Percentiles rank a stretch among this genome's conserved stretches.
These are phyloP conservation scores for Anas flavirostris DNA, from an alignment of 2,797 vertebrate genomes.

Conservation along the genomic window DNA sequence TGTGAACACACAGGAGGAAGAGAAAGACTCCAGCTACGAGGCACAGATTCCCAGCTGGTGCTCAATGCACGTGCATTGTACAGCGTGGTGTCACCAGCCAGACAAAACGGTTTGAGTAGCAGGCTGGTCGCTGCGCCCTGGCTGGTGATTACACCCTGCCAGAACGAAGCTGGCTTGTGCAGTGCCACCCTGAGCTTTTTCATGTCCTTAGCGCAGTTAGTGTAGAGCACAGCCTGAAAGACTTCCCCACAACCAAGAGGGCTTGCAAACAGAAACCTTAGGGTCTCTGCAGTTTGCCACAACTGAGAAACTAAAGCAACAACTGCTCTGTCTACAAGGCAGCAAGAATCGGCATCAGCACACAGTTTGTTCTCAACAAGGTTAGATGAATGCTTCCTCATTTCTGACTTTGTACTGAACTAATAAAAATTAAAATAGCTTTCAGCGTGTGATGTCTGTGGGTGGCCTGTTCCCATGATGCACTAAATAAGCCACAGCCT, in stretches of 20 bases:
- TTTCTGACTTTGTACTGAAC: slow-evolving; percentile 17
- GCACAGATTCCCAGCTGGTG: neutral
- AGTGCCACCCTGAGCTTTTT: neutral
- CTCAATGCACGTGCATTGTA: neutral
- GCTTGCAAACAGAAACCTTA: neutral
- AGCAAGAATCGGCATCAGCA: neutral
- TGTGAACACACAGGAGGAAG: neutral
- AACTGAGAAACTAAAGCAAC: neutral
- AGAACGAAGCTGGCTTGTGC: neutral
- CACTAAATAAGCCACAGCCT: neutral
- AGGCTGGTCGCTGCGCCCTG: neutral
- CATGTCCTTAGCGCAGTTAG: neutral
- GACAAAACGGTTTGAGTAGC: neutral
- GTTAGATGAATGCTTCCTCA: neutral
- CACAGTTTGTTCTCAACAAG: neutral
- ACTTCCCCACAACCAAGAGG: neutral
- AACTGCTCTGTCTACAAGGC: neutral
- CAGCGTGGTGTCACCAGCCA: neutral
- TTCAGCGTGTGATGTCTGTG: neutral
- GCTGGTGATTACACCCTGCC: neutral
- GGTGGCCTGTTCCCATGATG: neutral
- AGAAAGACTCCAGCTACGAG: neutral
- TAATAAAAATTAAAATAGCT: slow-evolving; percentile 41
- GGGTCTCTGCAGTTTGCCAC: neutral
- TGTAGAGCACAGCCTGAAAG: neutral